Percentiles rank a stretch among this genome's conserved stretches.
phyloP scores from a whole-genome alignment of 2,888 invertebrate species.

The Cephonodes hylas region DNA sequence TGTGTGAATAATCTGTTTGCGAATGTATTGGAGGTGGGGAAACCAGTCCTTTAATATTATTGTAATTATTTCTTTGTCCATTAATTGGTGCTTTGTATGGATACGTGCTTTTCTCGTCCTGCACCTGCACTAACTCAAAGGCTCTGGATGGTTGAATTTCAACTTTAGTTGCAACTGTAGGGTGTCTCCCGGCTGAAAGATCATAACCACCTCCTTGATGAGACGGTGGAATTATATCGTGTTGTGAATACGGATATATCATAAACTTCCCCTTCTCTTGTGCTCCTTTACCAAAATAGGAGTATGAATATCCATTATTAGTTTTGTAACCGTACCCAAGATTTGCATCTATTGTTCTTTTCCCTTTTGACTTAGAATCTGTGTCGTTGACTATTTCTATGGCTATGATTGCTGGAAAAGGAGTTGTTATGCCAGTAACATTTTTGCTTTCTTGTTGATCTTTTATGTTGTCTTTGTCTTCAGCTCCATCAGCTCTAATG shows the following conservation, averaged over 20 bases:
- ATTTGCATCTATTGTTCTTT: conserved; percentile 87
- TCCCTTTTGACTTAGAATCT: conserved; percentile 76
- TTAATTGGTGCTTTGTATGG: conserved; percentile 31
- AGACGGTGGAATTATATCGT: conserved; percentile 76
- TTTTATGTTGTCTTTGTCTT: conserved; percentile 40
- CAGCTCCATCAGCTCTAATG: conserved; percentile 60
- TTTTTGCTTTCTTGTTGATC: conserved; percentile 32
- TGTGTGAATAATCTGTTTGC: conserved; percentile 20
- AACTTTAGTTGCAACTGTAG: conserved; percentile 57
- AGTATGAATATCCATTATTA: conserved; percentile 76
- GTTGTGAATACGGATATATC: conserved; percentile 86
- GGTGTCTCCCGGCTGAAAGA: conserved; percentile 35
- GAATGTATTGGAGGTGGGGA: conserved; percentile 44
- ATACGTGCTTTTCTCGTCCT: conserved; percentile 57
- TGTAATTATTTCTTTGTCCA: conserved; percentile 36
- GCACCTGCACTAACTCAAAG: conserved; percentile 67
- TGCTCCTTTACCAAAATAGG: conserved; percentile 69
- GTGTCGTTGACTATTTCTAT: conserved; percentile 83
- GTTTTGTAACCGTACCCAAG: conserved; percentile 85
- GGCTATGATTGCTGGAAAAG: conserved; percentile 81
- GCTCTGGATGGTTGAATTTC: conserved; percentile 83
- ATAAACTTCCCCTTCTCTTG: conserved; percentile 80
- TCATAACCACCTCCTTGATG: conserved; percentile 30
- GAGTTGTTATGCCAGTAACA: conserved; percentile 28
- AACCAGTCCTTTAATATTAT: conserved; percentile 43